Evolutionary conservation across 2,797 vertebrate genomes (phyloP).

Genomic region (Hydrolagus colliei): DNA sequence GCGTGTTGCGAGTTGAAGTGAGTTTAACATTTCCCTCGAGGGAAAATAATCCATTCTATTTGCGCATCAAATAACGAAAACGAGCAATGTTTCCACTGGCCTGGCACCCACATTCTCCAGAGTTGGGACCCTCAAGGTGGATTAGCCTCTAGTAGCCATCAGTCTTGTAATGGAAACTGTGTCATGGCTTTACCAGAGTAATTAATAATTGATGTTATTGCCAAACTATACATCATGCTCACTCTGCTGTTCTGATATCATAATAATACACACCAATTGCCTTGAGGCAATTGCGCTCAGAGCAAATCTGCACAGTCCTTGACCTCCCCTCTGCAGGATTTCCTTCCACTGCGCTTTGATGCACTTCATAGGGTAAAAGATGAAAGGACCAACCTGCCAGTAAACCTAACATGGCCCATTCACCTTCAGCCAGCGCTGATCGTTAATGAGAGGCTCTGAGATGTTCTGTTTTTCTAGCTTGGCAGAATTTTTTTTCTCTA

Average conservation of each 20-base stretch:
- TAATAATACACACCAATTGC: background rate
- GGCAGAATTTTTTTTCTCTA: background rate
- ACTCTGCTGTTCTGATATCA: background rate
- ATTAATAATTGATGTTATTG: too few relatives aligned
- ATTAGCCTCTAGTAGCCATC: too few relatives aligned
- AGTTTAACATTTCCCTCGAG: background rate
- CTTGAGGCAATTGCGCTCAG: background rate
- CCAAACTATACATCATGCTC: too few relatives aligned
- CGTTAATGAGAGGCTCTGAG: background rate
- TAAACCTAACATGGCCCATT: background rate
- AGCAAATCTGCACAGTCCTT: background rate
- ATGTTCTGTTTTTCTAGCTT: background rate
- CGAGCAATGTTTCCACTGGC: too few relatives aligned
- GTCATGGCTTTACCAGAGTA: too few relatives aligned
- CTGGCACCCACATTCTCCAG: too few relatives aligned
- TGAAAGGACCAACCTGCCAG: background rate
- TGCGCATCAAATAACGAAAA: background rate
- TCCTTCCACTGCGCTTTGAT: background rate
- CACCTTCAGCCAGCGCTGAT: background rate
- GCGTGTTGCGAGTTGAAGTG: background rate
- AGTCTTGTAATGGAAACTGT: too few relatives aligned
- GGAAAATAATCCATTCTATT: slow-evolving; percentile 55
- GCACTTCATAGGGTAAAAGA: background rate
- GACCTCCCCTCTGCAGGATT: too few relatives aligned
- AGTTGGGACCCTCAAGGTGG: too few relatives aligned